Percentiles rank a stretch among this genome's conserved stretches.
Evolutionary conservation across 2,888 invertebrate species (phyloP).

Genomic region (Nowickia ferox): DNA sequence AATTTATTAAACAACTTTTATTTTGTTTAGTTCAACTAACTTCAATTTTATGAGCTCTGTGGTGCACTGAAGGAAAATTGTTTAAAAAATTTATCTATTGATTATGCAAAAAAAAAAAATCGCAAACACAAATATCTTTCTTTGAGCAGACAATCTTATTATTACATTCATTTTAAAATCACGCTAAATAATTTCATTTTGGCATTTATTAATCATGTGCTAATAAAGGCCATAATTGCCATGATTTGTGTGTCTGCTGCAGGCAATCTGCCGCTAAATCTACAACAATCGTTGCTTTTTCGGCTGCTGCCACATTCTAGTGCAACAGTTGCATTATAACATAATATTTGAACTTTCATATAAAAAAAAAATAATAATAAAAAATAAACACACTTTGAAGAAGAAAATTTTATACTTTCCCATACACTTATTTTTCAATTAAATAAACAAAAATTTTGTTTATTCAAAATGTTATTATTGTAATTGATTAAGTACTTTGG

Average conservation of each 20-base stretch:
- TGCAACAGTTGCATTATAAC: constrained; percentile 36
- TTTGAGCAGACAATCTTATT: not conserved
- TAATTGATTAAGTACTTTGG: constrained; percentile 53
- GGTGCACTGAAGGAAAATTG: too few relatives aligned
- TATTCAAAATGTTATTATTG: constrained; percentile 30
- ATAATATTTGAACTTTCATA: constrained; percentile 46
- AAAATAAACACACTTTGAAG: constrained; percentile 55
- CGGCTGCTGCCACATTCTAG: constrained; percentile 9
- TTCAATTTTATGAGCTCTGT: not conserved
- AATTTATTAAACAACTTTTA: not conserved
- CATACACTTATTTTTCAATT: not conserved
- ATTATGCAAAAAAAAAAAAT: too few relatives aligned
- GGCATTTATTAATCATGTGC: constrained; percentile 63
- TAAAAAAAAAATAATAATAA: not conserved
- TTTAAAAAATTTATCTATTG: too few relatives aligned
- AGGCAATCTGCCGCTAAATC: constrained; percentile 8
- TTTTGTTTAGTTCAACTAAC: not conserved
- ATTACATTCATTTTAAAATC: not conserved
- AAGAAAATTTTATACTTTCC: not conserved
- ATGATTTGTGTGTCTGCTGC: constrained; percentile 58
- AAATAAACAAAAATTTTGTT: constrained; percentile 46
- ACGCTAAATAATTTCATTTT: constrained; percentile 23
- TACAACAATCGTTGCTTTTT: not conserved
- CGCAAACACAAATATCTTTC: not conserved
- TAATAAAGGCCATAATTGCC: constrained; percentile 56